phyloP scores from a whole-genome alignment of 2,888 invertebrate species.

The Chymomyza amoena region DNA sequence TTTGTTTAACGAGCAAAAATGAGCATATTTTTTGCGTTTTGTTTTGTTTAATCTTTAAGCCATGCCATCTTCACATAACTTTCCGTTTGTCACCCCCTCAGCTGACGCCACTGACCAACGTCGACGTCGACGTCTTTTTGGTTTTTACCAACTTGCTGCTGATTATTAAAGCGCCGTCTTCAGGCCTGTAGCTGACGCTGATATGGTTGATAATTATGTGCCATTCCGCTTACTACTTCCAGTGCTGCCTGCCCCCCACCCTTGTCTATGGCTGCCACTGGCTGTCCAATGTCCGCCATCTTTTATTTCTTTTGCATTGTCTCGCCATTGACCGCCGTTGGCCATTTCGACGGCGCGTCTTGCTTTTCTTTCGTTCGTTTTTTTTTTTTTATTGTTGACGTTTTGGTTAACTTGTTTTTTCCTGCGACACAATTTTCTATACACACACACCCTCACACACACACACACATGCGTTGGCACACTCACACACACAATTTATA shows the following conservation, averaged over 20 bases:
- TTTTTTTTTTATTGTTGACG: slow-evolving; percentile 59
- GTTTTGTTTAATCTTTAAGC: too few species aligned
- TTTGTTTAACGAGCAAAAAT: too few species aligned
- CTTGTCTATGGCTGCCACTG: too few species aligned
- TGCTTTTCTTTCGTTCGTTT: background rate
- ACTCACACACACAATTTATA: background rate
- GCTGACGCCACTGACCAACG: background rate
- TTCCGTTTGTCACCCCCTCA: too few species aligned
- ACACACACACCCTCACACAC: background rate
- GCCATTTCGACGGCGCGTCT: slow-evolving; percentile 34
- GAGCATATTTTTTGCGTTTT: too few species aligned
- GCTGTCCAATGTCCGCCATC: slow-evolving; percentile 19
- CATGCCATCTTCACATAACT: too few species aligned
- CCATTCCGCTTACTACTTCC: slow-evolving; percentile 14
- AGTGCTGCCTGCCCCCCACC: too few species aligned
- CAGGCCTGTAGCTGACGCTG: slow-evolving; percentile 47
- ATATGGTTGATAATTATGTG: slow-evolving; percentile 72
- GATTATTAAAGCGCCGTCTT: slow-evolving; percentile 60
- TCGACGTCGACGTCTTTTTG: too few species aligned
- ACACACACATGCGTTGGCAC: background rate
- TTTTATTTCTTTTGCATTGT: slow-evolving; percentile 33
- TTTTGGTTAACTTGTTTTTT: slow-evolving; percentile 71
- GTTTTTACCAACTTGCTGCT: slow-evolving; percentile 45
- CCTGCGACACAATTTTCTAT: slow-evolving; percentile 38
- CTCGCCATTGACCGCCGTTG: slow-evolving; percentile 20